Conservation (phyloP, 1,140 invertebrate species). For the Vanessa tameamea region DNA sequence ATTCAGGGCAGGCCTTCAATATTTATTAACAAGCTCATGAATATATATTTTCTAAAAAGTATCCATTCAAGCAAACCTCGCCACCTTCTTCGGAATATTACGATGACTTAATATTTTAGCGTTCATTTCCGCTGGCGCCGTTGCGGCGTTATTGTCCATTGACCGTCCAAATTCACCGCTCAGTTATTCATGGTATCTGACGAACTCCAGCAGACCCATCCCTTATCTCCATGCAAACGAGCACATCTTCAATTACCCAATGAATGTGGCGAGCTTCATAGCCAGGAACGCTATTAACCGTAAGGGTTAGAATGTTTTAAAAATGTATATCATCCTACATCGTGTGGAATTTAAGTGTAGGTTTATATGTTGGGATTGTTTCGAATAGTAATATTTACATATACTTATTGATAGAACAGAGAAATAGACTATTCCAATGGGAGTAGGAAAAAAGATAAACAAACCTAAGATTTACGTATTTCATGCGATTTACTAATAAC, state of each 20-base stretch:
- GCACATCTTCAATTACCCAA: constrained; percentile 54
- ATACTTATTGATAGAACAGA: too few species aligned
- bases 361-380: too few species aligned
- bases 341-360: too few species aligned
- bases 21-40: neutral
- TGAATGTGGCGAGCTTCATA: constrained; percentile 34
- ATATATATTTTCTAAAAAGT: neutral
- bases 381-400: too few species aligned
- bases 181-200: constrained; percentile 68
- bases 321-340: too few species aligned
- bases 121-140: constrained; percentile 42
- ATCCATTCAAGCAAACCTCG: neutral
- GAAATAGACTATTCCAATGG: too few species aligned
- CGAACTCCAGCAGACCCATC: constrained; percentile 39
- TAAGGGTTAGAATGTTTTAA: neutral
- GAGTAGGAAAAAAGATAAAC: too few species aligned
- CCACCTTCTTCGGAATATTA: constrained; percentile 18
- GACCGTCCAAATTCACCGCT: constrained; percentile 54
- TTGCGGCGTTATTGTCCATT: constrained; percentile 52
- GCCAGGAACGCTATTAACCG: constrained; percentile 17
- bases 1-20: too few species aligned
- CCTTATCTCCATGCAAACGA: constrained; percentile 61
- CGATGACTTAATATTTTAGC: constrained; percentile 46
- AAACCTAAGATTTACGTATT: too few species aligned
- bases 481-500: too few species aligned